Base-by-base conservation (phyloP, 2,888 invertebrate genomes). In the Ryuthela nishihirai region DNA sequence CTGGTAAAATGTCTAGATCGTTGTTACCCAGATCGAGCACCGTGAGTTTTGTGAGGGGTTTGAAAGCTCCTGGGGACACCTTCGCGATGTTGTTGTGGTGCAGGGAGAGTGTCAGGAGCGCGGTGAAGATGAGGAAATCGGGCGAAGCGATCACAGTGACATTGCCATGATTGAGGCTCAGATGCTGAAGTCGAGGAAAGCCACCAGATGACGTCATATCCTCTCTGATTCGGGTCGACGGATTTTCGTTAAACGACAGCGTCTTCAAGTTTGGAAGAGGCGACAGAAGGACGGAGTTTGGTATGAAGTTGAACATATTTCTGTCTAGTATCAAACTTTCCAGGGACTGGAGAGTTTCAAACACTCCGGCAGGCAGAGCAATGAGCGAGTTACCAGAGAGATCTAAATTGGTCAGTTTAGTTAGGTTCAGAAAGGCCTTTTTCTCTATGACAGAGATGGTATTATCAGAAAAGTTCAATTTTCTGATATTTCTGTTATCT, bases 1-100 rank as follows among this genome's bases (percentile, higher is more conserved):
- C 66, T 4, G 69, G 69, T 25, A 69, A 42, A 18, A 68, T 64
- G 29, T 69, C 69, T 23, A 69, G 40, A 48, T 67, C 63, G 42
- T 69, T 64, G 41, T 55, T 45, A 24, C 63, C 52, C 23, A 67
- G 50, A 44, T 67, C 67, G 17, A 67, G 43, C 15, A 25, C 34
- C 1, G 46, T 21, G 3, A 67, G 46, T 9, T 26, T 35, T 15
- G 25, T 47, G 21, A 67, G 43, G 4, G 67, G 64, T 18, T 67
- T 63, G 23, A 67, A 65, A 26, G 66, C 63, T 23, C 66, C 65
- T 7, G 67, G 66, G 2, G 64, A 66, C 6, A 69, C 54, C 47
- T 69, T 69, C 6, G 66, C 61, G 20, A 69, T 64, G 17, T 61
- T 62, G 53, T 69, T 69, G n/a, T 62, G 48, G 10, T 54, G 48